Evolutionary conservation across 2,888 invertebrate species (phyloP), one percentile per base, ranked within the genome.

Genomic region (Sipha maydis): DNA sequence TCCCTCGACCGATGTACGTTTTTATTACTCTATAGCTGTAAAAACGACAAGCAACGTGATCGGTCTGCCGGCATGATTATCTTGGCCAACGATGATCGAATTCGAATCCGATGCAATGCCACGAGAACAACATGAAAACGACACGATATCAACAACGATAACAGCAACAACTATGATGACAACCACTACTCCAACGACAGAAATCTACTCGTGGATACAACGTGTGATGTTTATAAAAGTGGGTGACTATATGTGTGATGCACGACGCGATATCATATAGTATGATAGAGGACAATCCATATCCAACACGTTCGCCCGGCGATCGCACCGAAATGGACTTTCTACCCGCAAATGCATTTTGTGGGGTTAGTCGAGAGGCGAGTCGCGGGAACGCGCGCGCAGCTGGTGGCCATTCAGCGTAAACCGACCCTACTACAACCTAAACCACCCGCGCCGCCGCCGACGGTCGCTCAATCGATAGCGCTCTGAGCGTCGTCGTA

Each of bases 271-370:
- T 48, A 41, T 9, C 9, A 56, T 56, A 21, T 19, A 56, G 56
- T 14, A 21, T 9, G 48, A 14, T 48, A 1, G 48, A 48, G 61
- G 21, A 25, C 61, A n/a, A 41, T 31, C 85, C 31, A 82, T 75
- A 80, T 82, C 61, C 88, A n/a, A 88, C 82, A 21, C 88, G 86
- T 80, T 86, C 75, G 31, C 75, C 88, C 88, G 88, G 88, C 82
- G 88, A 88, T 67, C 88, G 54, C 80, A 82, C 86, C 76, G 80
- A 88, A 88, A 88, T 76, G 88, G 88, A 88, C 88, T 88, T 88
- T 73, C 61, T 48, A 41, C 56, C 80, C 86, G 73, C 86, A 17
- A 82, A 61, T 75, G 88, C 80, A 76, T 67, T 80, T 88, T 41
- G 75, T 75, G 41, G 88, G 88, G 88, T 79, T 88, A 75, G 71